Base-by-base conservation (phyloP, 2,888 invertebrate species). In the Lycaena phlaeas region DNA sequence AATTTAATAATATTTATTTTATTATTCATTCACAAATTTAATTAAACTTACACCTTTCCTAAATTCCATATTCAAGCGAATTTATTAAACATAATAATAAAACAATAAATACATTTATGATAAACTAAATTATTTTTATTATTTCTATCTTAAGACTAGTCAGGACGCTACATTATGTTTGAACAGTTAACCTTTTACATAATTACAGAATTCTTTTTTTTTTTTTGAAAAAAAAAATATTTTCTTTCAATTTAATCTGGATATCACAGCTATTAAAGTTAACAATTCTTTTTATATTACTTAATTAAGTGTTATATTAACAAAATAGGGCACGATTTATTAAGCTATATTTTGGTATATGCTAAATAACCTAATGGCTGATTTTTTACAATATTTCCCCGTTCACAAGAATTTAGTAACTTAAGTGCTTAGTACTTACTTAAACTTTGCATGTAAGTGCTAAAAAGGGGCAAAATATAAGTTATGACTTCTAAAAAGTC, bases 251-350 rank as follows among this genome's bases (percentile, higher is more conserved):
- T 50, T 58, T 63, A 54, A 61, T 71, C 61, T 67, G 69, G 63
- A 71, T 82, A 82, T 82, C 82, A 82, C 82, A 82, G 82, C 76
- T 76, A 75, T 72, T 71, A 74, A 66, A 68, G 58, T 69, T 62
- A 70, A 61, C 61, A 73, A 74, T 72, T 39, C 26, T 15, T 27
- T 56, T 74, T 69, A n/a, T n/a, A 66, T 68, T 36, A 41, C 22
- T 25, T 52, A 53, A 59, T 59, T 58, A 52, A 53, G 26, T 31
- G 26, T 39, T 31, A 29, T 29, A 29, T 30, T 30, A 31, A 52
- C 51, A 49, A 57, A 55, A 54, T 61, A 66, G 66, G 68, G 64
- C 64, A 69, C 65, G 55, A 56, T 45, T 49, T 49, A 57, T 64
- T 64, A 52, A 60, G 61, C 75, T 72, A 74, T 57, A 73, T 76